phyloP scores from a whole-genome alignment of 2,113 vertebrate genomes.

The Calyptomena viridis region DNA sequence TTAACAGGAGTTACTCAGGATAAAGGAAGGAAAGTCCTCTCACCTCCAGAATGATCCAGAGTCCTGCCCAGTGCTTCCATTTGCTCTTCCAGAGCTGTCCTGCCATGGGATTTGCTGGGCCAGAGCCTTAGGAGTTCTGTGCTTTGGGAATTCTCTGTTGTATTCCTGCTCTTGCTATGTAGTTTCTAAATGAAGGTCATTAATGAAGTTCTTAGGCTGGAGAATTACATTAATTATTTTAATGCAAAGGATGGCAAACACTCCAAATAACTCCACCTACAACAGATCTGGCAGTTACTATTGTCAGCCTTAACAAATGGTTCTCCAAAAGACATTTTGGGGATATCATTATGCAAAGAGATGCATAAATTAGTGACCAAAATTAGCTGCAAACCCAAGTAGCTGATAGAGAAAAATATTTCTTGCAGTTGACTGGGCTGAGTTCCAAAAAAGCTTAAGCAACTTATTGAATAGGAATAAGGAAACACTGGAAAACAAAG shows the following conservation, averaged over 20 bases:
- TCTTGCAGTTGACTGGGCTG: background rate
- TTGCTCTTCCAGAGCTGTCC: background rate
- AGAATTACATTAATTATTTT: background rate
- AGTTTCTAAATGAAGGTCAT: background rate
- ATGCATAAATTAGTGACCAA: background rate
- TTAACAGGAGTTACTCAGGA: background rate
- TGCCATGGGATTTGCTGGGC: background rate
- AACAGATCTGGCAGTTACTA: background rate
- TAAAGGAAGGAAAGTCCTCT: background rate
- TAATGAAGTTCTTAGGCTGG: background rate
- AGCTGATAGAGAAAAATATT: background rate
- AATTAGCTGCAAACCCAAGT: background rate
- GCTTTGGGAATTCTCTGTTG: background rate
- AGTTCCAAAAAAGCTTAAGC: background rate
- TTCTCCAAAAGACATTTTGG: background rate
- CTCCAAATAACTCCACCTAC: background rate
- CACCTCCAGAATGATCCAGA: background rate
- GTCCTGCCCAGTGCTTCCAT: background rate
- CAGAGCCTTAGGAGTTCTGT: background rate
- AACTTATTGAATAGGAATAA: background rate
- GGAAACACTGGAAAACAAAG: background rate
- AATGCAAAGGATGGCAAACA: background rate
- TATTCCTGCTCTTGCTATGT: background rate
- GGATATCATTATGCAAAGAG: background rate
- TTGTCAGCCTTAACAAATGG: conserved; percentile 13